A percentile compares a stretch with the other conserved stretches of the same genome.
phyloP scores from a whole-genome alignment of 2,113 vertebrate genomes.

The Labeo catla region DNA sequence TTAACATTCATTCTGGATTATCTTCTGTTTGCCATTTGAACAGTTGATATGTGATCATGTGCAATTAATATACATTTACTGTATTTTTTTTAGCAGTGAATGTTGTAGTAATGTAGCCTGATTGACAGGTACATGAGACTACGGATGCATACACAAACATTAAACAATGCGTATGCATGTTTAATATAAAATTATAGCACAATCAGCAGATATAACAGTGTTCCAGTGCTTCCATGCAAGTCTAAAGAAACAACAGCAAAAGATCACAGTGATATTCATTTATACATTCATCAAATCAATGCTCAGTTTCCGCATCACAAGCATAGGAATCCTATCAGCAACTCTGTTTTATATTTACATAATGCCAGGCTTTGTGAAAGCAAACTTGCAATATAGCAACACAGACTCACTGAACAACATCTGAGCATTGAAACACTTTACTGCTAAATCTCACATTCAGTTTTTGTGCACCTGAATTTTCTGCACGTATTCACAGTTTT shows the following conservation, averaged over 20 bases:
- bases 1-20: constrained; percentile 3
- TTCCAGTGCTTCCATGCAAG: neutral
- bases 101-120: neutral
- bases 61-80: neutral
- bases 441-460: neutral
- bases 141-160: neutral
- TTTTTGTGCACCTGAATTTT: neutral
- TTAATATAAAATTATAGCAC: neutral
- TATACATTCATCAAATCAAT: constrained; percentile 37
- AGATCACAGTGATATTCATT: constrained; percentile 55
- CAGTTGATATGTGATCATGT: neutral
- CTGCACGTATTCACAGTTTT: neutral
- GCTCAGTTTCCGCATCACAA: neutral
- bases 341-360: neutral
- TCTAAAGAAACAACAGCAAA: constrained; percentile 18
- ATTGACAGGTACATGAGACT: neutral
- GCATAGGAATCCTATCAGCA: neutral
- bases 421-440: neutral
- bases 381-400: neutral
- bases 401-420: neutral
- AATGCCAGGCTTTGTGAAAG: constrained; percentile 1
- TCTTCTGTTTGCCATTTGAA: neutral
- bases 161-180: neutral
- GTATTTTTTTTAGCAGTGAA: neutral
- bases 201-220: neutral